Evolutionary conservation across 1,140 invertebrate genomes (phyloP), one percentile per base, ranked within the genome.

Genomic region (Bombus fervidus): DNA sequence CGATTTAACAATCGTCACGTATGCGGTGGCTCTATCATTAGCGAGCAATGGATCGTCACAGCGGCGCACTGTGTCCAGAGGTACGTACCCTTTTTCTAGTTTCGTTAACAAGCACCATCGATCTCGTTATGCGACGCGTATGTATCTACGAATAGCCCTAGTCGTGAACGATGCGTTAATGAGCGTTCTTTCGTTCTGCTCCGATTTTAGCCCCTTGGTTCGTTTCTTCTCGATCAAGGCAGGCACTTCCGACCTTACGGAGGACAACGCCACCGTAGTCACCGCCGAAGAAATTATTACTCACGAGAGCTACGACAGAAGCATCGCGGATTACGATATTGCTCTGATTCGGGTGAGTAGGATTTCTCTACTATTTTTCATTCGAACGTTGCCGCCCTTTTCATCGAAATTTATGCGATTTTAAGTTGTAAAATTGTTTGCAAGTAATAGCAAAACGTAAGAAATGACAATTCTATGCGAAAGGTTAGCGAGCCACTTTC

Each of bases 21-120:
- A 78, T 95, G 95, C 83, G 95, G 94, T 39, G 94, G 93, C 13
- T 90, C 94, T 39, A 92, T 95, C 69, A 93, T 95, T 78, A 93
- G 89, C 69, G 76, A 90, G n/a, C 80, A 91, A 62, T 95, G 94
- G 93, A 89, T 95, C 13, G 80, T 96, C 39, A 96, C 95, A 34
- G 96, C 96, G 9, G 96, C 95, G 34, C 96, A 96, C 85, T 96
- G 96, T 78, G 90, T 95, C 31, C 90, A 91, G 83, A 85, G 80
- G 87, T 88, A 53, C 0, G 47, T n/a, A 43, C 3, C 15, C 76
- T 79, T 68, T 31, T 31, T 22, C 28, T 59, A 9, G 3, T 62
- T 81, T 62, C 15, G 2, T 47, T 81, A 78, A 69, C 34, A 71
- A 43, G 22, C 31, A 6, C 4, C 28, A 59, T 62, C 47, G 62